phyloP scores from a whole-genome alignment of 2,888 invertebrate genomes.

The Pterostichus madidus region DNA sequence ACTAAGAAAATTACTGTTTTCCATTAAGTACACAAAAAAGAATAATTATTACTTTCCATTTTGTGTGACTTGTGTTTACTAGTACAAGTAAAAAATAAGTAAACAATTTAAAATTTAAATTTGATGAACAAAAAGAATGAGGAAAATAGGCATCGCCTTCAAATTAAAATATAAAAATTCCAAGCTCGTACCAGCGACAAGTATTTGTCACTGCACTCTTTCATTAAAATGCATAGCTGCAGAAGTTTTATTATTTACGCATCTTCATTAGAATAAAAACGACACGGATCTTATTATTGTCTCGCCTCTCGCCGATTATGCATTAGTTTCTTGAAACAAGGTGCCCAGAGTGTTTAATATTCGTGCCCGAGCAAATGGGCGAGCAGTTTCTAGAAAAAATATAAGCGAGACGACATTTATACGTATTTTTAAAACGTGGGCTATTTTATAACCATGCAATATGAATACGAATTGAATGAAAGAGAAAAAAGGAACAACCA shows the following conservation, averaged over 20 bases:
- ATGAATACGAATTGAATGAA: conserved; percentile 65
- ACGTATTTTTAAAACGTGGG: conserved; percentile 64
- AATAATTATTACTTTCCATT: too few species aligned
- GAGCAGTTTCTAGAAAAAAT: conserved; percentile 60
- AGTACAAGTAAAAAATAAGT: conserved; percentile 26
- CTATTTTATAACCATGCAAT: conserved; percentile 65
- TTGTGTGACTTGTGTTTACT: too few species aligned
- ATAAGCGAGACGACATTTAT: conserved; percentile 60
- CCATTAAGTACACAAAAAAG: too few species aligned
- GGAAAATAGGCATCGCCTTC: not conserved
- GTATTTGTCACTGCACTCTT: conserved; percentile 54
- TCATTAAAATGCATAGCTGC: conserved; percentile 61
- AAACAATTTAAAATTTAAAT: conserved; percentile 48
- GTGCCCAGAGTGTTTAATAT: conserved; percentile 58
- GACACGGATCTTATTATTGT: conserved; percentile 52
- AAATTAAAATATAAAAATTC: conserved; percentile 33
- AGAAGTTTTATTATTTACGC: conserved; percentile 61
- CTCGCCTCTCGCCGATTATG: conserved; percentile 56
- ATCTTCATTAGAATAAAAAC: conserved; percentile 61
- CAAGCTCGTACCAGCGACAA: conserved; percentile 21
- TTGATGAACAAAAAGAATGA: conserved; percentile 31
- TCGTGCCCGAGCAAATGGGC: conserved; percentile 38
- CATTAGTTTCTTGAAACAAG: conserved; percentile 65
- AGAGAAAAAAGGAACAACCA: conserved; percentile 37
- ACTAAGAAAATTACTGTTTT: too few species aligned